Base-by-base conservation (phyloP, 1,140 invertebrate genomes). In the Cydia pomonella region DNA sequence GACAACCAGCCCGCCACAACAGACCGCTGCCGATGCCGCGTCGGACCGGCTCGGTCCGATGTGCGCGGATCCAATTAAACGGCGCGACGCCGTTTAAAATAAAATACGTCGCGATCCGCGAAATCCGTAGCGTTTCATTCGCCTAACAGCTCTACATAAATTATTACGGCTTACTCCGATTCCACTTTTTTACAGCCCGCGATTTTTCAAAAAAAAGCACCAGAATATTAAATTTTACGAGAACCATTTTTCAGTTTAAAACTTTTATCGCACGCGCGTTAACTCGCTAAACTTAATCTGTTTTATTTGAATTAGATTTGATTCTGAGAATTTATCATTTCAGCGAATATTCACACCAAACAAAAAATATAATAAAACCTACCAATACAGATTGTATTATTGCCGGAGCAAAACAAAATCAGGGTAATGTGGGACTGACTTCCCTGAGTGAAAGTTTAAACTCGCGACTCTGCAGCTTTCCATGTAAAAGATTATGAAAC, bases 141-240 rank as follows among this genome's bases (percentile, higher is more conserved):
- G 64, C 64, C 64, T 69, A 69, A 69, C 64, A 69, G 64, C 64
- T 69, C 29, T 69, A 69, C 64, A 69, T 69, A 69, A 69, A 69
- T 69, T 69, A 69, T 69, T 69, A 69, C 64, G 64, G 64, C 64
- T 69, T 69, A 69, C 64, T 33, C 29, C 27, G 64, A 33, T 69
- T 69, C 64, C 64, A 69, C n/a, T 69, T 69, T 69, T 59, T 33
- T 33, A 33, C 27, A 69, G 29, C 13, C 27, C 64, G 2, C 29
- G 27, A 69, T 69, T 69, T 69, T 64, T 33, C 29, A 33, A 33
- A 69, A 33, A 69, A 64, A 29, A 33, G 64, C n/a, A 18, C 33
- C 33, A 69, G 64, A 64, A 33, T 64, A 64, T 64, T 33, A 64
- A 64, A 64, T 64, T 64, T 29, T 29, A 64, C 27, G 63, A 27